A percentile compares a stretch with the other conserved stretches of the same genome.
These are phyloP conservation scores for Griposia aprilina DNA, from an alignment of 2,888 invertebrate genomes.

Conservation along the genomic window DNA sequence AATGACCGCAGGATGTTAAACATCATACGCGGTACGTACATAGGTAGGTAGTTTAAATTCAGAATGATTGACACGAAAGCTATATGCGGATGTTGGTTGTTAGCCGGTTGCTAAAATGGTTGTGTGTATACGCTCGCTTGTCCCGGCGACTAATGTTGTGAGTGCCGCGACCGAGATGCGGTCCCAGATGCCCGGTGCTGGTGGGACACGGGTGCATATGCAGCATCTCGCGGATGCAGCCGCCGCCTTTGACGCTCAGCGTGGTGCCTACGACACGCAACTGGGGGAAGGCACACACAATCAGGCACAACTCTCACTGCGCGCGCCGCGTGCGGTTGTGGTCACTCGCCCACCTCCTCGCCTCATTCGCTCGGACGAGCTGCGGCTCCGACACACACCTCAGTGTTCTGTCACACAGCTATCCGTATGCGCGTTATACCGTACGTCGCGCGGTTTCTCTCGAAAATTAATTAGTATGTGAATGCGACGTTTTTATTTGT, in stretches of 20 bases:
- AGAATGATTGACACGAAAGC: slow-evolving; percentile 62
- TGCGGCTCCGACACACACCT: slow-evolving; percentile 75
- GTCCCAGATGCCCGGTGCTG: slow-evolving; percentile 52
- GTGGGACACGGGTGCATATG: slow-evolving; percentile 71
- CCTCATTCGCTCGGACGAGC: slow-evolving; percentile 72
- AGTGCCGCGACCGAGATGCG: slow-evolving; percentile 20
- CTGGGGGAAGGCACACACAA: slow-evolving; percentile 72
- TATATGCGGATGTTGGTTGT: slow-evolving; percentile 65
- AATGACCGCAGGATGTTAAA: slow-evolving; percentile 46
- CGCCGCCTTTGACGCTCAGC: slow-evolving; percentile 71
- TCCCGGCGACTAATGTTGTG: slow-evolving; percentile 35
- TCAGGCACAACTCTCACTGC: slow-evolving; percentile 88
- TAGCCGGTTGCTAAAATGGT: slow-evolving; percentile 63
- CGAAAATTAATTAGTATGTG: slow-evolving; percentile 87
- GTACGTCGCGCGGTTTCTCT: slow-evolving; percentile 84
- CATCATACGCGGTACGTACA: neutral
- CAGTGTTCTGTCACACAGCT: slow-evolving; percentile 83
- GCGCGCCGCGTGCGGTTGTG: slow-evolving; percentile 88
- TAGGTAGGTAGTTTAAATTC: slow-evolving; percentile 36
- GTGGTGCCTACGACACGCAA: slow-evolving; percentile 76
- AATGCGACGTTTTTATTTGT: slow-evolving; percentile 85
- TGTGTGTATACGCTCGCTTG: slow-evolving; percentile 21
- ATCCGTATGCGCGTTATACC: slow-evolving; percentile 82
- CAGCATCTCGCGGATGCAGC: slow-evolving; percentile 83
- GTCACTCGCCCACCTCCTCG: slow-evolving; percentile 81